Evolutionary conservation across 2,113 vertebrate genomes (phyloP), one percentile per base, ranked within the genome.

Genomic region (Brachirus orientalis): DNA sequence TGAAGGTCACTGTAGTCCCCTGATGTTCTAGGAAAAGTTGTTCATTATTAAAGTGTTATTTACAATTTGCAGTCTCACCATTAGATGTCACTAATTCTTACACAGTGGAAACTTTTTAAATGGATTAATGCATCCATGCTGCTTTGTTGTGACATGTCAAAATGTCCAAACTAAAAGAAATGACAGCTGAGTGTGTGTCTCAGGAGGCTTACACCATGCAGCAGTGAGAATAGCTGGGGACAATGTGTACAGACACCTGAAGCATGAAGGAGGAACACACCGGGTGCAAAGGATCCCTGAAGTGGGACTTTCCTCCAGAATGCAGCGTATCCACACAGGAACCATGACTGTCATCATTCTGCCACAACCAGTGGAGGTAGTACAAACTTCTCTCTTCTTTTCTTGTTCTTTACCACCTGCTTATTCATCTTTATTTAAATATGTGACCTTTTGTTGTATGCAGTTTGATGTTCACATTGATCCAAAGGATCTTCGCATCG

Each of bases 241-340:
- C 14, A 79, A 82, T 0, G 96, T 95, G 57, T 97, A 95, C 81
- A 92, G 89, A 83, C 88, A 92, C 65, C 89, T 99, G 86, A 97
- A 96, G 69, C 94, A 94, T 9, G 97, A 99, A 86, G 96, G 95
- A 65, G 97, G 97, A 7, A 96, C 94, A 6, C 97, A 99, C 55
- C 85, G 97, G 46, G 97, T 99, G 12, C 97, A 99, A 69, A 91
- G 96, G 45, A 98, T 99, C 86, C 97, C 97, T 0, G 94, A 98
- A 86, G 93, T 91, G 0, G 97, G 97, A 40, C 82, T 98, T 5
- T 99, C 97, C 0, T 96, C 97, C 1, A 91, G 97, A 89, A 98
- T 98, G 97, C 96, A 99, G 77, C 93, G 96, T 0, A 98, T 99
- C 77, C 97, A 99, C 90, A 98, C 97, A 0, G 97, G 97, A 61